Evolutionary conservation across 2,113 vertebrate species (phyloP), one percentile per base, ranked within the genome.

Genomic region (Thryonomys swinderianus): DNA sequence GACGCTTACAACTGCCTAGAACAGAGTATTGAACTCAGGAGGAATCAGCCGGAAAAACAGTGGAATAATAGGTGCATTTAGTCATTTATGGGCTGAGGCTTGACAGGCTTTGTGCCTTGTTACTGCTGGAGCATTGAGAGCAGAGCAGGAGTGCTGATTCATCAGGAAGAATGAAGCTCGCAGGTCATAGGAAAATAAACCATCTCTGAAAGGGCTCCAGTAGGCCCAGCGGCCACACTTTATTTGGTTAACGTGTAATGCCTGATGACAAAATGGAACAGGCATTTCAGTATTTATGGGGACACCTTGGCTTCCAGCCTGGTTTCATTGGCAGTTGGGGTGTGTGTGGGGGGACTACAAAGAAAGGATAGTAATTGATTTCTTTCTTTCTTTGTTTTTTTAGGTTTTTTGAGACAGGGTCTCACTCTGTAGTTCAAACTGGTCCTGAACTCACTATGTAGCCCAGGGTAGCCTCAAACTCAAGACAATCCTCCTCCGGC

Each of bases 31-130:
- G 88, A 95, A 34, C 95, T 94, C 87, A 97, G 91, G 55, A 87
- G 94, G 92, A 97, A 95, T 92, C 92, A 80, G 89, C 76, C 67
- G 91, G 90, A 85, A 92, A 95, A 97, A 93, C 83, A 93, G 97
- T 96, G 94, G 95, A 96, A 97, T 98, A 98, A 98, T 97, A 98
- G 97, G 97, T 97, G 95, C 96, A 85, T 91, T 97, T 94, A 96
- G 48, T 90, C 96, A 94, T 92, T 98, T 97, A 69, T 90, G 94
- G 97, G 96, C 96, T 91, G 85, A 92, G 96, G 88, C 85, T 96
- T 95, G 95, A 96, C 95, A 96, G 80, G 61, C 96, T 97, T 82
- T 95, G 82, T 96, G 93, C 97, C 97, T 96, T 88, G 96, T 98
- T 96, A 96, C 96, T 96, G 5, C 69, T 53, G 14, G 96, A 97